A percentile compares a stretch with the other conserved stretches of the same genome.
Conservation (phyloP, 1,140 invertebrate species). For the Magallana ariakensis region DNA sequence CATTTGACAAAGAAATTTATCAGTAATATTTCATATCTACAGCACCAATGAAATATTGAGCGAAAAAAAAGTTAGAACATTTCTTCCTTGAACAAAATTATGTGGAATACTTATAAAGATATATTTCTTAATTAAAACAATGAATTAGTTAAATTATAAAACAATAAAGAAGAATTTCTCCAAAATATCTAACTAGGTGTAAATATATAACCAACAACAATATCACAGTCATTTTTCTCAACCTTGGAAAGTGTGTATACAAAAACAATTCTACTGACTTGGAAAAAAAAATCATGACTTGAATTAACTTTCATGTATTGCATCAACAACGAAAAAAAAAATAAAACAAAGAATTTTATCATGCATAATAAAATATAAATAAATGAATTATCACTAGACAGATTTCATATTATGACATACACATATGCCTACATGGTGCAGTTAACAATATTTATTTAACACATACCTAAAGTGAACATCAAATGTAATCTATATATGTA, state of each 20-base stretch:
- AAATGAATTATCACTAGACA: neutral
- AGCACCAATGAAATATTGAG: conserved; percentile 38
- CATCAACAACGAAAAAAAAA: conserved; percentile 11
- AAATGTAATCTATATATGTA: neutral
- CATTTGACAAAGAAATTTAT: neutral
- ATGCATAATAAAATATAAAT: neutral
- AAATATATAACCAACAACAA: neutral
- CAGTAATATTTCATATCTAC: neutral
- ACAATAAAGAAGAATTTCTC: neutral
- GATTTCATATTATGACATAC: neutral
- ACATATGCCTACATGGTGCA: neutral
- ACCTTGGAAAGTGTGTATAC: neutral
- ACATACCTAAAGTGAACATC: neutral
- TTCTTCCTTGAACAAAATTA: neutral
- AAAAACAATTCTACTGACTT: neutral
- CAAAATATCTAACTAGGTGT: conserved; percentile 28
- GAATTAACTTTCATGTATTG: conserved; percentile 14
- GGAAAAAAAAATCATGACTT: neutral
- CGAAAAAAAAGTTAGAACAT: neutral
- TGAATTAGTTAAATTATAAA: neutral
- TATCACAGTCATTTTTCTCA: conserved; percentile 18
- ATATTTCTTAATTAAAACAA: conserved; percentile 5
- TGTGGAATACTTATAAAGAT: neutral
- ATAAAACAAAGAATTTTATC: conserved; percentile 10
- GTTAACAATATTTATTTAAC: neutral